phyloP scores from a whole-genome alignment of 2,113 vertebrate genomes.

The Brachypodius melanocephalos region DNA sequence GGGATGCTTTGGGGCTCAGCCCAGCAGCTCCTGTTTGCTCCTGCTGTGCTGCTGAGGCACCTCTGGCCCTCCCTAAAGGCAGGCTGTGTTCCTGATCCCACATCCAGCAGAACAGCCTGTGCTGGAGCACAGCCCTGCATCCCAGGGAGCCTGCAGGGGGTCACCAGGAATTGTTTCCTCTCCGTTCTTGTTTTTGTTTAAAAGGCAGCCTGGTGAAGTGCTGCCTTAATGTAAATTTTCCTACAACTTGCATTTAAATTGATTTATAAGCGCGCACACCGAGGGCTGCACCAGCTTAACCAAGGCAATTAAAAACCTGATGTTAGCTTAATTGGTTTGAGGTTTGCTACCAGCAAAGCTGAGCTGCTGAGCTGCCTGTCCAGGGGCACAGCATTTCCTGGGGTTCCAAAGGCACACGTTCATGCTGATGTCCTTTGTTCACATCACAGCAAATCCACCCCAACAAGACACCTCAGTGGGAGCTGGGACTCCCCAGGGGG shows the following conservation, averaged over 20 bases:
- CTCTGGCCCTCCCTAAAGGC: not conserved
- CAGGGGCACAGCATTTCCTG: not conserved
- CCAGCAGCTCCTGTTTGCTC: not conserved
- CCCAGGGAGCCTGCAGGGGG: not conserved
- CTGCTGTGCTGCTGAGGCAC: not conserved
- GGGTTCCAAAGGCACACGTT: not conserved
- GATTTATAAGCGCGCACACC: not conserved
- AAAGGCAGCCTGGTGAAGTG: not conserved
- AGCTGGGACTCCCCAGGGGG: not conserved
- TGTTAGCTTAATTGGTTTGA: conserved; percentile 13
- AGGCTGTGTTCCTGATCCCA: no score
- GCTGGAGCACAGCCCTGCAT: not conserved
- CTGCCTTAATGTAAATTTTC: not conserved
- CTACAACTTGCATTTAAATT: not conserved
- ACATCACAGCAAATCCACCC: not conserved
- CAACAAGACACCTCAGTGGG: not conserved
- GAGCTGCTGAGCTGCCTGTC: not conserved
- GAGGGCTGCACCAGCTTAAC: conserved; percentile 10
- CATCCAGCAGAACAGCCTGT: accelerated
- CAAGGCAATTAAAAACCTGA: conserved; percentile 49
- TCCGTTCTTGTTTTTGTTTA: not conserved
- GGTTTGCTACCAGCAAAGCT: not conserved
- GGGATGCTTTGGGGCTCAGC: not conserved
- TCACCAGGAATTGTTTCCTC: not conserved
- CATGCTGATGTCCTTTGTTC: not conserved